phyloP scores from a whole-genome alignment of 2,797 vertebrate species.

The Choloepus didactylus region DNA sequence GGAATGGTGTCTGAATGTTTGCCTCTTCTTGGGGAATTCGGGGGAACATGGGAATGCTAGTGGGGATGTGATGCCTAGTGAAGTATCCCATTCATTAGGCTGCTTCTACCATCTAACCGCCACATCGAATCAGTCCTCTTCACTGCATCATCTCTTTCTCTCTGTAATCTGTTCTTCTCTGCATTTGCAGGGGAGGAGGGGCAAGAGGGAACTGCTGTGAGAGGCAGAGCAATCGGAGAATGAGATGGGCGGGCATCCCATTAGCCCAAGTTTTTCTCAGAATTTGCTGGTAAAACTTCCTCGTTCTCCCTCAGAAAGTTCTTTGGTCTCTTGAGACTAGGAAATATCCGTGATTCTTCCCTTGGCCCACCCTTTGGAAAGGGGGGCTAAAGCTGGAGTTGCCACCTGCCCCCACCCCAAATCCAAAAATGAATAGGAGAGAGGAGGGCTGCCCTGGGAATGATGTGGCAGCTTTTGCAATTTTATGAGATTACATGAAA shows the following conservation, averaged over 20 bases:
- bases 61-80: background rate
- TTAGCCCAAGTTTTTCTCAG: background rate
- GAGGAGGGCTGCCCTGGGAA: background rate
- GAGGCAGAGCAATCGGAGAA: background rate
- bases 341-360: background rate
- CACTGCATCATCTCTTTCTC: background rate
- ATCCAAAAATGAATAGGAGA: slow-evolving; percentile 38
- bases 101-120: background rate
- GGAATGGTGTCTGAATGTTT: background rate
- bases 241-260: no score
- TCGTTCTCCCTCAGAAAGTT: background rate
- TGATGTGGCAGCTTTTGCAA: slow-evolving; percentile 46
- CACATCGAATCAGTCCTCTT: background rate
- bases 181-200: background rate
- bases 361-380: background rate
- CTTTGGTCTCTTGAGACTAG: background rate
- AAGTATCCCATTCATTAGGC: background rate
- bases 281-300: background rate
- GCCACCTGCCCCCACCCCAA: background rate
- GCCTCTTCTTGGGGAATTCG: background rate
- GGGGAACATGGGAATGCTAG: background rate
- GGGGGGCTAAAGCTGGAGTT: background rate
- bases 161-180: background rate
- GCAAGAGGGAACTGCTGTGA: background rate
- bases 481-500: slow-evolving; percentile 70